A percentile compares a stretch with the other conserved stretches of the same genome.
These are phyloP conservation scores for Tapera naevia DNA, from an alignment of 2,797 vertebrate genomes.

Conservation along the genomic window DNA sequence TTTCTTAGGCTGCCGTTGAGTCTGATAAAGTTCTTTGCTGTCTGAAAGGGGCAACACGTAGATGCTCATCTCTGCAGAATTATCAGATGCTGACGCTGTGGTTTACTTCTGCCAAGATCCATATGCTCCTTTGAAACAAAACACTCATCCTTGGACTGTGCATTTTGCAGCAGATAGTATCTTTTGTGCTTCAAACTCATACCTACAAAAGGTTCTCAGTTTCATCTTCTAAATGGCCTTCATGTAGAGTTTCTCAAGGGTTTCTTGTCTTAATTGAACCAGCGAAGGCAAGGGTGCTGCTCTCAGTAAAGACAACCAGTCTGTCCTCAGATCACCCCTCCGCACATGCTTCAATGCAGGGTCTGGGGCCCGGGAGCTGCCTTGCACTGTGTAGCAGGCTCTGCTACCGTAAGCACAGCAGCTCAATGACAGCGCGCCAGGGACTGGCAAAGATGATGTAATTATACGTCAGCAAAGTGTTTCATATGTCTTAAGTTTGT, in stretches of 20 bases:
- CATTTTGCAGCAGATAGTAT: background rate
- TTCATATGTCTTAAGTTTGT: background rate
- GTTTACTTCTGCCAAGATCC: constrained; percentile 17
- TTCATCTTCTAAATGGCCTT: background rate
- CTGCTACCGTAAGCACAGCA: background rate
- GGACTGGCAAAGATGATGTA: background rate
- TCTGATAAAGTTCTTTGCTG: constrained; percentile 46
- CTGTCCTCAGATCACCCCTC: constrained; percentile 40
- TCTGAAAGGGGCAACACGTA: background rate
- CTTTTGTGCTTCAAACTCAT: background rate
- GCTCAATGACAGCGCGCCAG: background rate
- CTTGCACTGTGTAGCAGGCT: background rate
- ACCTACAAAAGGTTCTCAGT: background rate
- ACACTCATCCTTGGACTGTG: background rate
- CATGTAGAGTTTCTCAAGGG: background rate
- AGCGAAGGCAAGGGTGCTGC: background rate
- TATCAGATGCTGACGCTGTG: background rate
- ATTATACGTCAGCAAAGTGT: background rate
- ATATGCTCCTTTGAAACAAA: background rate
- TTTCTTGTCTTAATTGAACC: background rate
- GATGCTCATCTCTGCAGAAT: background rate
- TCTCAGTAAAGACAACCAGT: background rate
- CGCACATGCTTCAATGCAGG: background rate
- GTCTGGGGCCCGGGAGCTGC: background rate
- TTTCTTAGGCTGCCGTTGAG: background rate